A percentile compares a stretch with the other conserved stretches of the same genome.
Evolutionary conservation across 2,888 invertebrate genomes (phyloP).

Genomic region (Allacma fusca): DNA sequence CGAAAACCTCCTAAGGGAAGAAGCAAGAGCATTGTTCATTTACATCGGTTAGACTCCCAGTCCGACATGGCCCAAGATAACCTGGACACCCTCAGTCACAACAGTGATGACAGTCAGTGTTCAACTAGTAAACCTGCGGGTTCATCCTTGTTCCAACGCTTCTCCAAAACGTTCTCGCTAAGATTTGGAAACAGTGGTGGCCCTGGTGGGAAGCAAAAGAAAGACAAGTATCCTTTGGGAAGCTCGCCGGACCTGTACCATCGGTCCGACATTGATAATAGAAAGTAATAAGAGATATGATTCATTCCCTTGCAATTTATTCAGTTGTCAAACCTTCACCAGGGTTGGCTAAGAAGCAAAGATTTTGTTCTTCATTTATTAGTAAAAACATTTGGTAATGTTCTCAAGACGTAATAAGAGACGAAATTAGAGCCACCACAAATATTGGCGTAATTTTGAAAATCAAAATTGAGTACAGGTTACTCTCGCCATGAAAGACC

Average conservation of each 20-base stretch:
- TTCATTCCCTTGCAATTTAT: no score
- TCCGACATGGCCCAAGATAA: background rate
- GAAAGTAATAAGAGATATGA: no score
- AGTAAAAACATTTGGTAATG: no score
- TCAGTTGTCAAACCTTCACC: no score
- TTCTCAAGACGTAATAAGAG: no score
- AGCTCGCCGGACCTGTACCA: conserved; percentile 58
- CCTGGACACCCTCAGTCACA: conserved; percentile 38
- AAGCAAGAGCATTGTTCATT: conserved; percentile 57
- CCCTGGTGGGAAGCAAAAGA: conserved; percentile 33
- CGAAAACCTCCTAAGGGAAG: conserved; percentile 41
- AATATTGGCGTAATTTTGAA: no score
- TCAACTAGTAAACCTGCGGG: conserved; percentile 40
- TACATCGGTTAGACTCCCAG: conserved; percentile 44
- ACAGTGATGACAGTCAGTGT: conserved; percentile 41
- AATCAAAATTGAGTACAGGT: no score
- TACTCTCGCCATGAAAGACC: no score
- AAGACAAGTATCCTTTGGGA: conserved; percentile 52
- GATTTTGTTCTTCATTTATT: no score
- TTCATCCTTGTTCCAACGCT: conserved; percentile 58
- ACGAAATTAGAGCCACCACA: no score
- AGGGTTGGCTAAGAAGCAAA: no score
- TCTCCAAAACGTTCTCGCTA: conserved; percentile 61
- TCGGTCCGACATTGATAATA: conserved; percentile 27
- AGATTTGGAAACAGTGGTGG: conserved; percentile 57